A percentile compares a stretch with the other conserved stretches of the same genome.
phyloP scores from a whole-genome alignment of 2,888 invertebrate species.

The Cetonia aurata region DNA sequence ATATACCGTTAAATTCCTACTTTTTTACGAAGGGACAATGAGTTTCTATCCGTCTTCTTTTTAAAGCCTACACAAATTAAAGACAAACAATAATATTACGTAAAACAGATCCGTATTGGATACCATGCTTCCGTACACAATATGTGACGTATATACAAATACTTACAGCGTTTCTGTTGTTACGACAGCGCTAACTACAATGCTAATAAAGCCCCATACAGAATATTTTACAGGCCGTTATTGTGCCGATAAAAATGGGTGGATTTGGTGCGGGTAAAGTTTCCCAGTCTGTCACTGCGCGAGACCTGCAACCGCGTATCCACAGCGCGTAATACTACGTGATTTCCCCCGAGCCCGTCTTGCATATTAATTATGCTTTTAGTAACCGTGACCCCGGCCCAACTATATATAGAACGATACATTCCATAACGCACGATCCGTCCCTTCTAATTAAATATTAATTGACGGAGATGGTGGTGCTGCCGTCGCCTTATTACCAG shows the following conservation, averaged over 20 bases:
- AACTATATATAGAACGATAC: constrained; percentile 35
- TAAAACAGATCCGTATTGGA: neutral
- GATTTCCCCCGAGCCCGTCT: constrained; percentile 34
- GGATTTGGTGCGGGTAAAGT: constrained; percentile 1
- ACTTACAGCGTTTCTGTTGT: neutral
- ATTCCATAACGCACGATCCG: neutral
- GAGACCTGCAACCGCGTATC: constrained; percentile 6
- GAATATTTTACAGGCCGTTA: neutral
- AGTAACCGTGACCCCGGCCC: constrained; percentile 35
- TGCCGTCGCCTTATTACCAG: neutral
- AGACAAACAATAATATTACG: constrained; percentile 15
- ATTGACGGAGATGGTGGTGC: constrained; percentile 18
- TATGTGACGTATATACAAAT: constrained; percentile 2
- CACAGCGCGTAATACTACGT: constrained; percentile 21
- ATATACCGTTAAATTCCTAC: too few relatives aligned
- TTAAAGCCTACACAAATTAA: constrained; percentile 9
- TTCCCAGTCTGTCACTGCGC: neutral
- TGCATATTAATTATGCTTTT: constrained; percentile 39
- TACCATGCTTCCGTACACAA: neutral
- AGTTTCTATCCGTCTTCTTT: neutral
- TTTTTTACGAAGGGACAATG: neutral
- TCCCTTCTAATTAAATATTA: constrained; percentile 24
- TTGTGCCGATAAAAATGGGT: neutral
- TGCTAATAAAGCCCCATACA: constrained; percentile 9
- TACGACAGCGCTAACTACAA: neutral